Conservation (phyloP, 2,888 invertebrate species). For the Erebia aethiops region DNA sequence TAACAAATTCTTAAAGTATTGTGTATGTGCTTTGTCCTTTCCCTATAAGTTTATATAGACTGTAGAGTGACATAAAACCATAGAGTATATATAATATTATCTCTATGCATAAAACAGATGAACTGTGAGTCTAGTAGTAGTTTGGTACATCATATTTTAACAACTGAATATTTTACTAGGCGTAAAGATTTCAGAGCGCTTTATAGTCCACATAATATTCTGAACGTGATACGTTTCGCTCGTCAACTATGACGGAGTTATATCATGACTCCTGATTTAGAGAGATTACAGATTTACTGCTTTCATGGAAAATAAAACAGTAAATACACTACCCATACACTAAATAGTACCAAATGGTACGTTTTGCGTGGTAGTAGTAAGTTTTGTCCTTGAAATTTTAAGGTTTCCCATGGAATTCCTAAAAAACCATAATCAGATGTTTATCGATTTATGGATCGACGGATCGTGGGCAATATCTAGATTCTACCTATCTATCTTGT, state of each 20-base stretch:
- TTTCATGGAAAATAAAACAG: neutral
- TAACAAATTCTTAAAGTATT: too few relatives aligned
- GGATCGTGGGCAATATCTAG: too few relatives aligned
- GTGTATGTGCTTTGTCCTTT: too few relatives aligned
- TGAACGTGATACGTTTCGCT: conserved; percentile 10
- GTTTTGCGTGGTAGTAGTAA: too few relatives aligned
- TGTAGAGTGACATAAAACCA: conserved; percentile 13
- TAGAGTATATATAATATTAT: too few relatives aligned
- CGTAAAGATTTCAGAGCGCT: conserved; percentile 6
- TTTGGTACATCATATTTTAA: conserved; percentile 13
- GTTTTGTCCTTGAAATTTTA: too few relatives aligned
- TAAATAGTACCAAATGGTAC: too few relatives aligned
- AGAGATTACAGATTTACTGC: neutral
- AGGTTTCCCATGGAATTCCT: too few relatives aligned
- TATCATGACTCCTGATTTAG: conserved; percentile 12
- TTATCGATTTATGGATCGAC: too few relatives aligned
- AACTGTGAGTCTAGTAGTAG: conserved; percentile 7
- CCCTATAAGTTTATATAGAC: neutral
- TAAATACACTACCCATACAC: too few relatives aligned
- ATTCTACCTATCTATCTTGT: too few relatives aligned
- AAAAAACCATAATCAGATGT: too few relatives aligned
- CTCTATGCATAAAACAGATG: conserved; percentile 11
- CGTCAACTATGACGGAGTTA: neutral
- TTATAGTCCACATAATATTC: conserved; percentile 15
- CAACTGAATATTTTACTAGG: conserved; percentile 18